A percentile compares a stretch with the other conserved stretches of the same genome.
phyloP scores from a whole-genome alignment of 2,888 invertebrate genomes.

The Ethmia dodecea region DNA sequence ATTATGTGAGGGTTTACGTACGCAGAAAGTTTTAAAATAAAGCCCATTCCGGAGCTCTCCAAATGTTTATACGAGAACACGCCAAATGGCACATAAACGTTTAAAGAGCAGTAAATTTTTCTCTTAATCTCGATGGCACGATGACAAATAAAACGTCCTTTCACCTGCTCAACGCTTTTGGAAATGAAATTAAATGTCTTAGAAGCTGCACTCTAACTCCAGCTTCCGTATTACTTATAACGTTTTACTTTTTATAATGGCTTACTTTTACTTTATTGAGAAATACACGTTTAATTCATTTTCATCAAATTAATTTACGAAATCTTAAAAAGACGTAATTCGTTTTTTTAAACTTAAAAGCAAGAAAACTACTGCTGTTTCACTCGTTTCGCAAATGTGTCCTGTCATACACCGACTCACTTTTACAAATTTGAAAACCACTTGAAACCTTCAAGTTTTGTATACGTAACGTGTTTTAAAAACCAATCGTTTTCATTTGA shows the following conservation, averaged over 20 bases:
- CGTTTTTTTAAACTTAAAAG: neutral
- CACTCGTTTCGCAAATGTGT: constrained; percentile 30
- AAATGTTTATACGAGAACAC: constrained; percentile 48
- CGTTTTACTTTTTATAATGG: too few relatives aligned
- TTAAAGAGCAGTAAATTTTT: constrained; percentile 58
- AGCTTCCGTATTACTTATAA: too few relatives aligned
- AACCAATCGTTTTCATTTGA: constrained; percentile 31
- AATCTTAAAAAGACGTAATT: too few relatives aligned
- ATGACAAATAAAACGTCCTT: constrained; percentile 60
- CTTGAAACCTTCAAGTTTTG: too few relatives aligned
- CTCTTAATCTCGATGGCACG: constrained; percentile 44
- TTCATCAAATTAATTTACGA: too few relatives aligned
- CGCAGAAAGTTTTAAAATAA: constrained; percentile 46
- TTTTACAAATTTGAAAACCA: too few relatives aligned
- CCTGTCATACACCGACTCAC: too few relatives aligned
- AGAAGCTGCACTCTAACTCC: neutral
- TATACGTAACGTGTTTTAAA: constrained; percentile 22
- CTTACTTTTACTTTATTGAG: too few relatives aligned
- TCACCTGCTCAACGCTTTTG: constrained; percentile 45
- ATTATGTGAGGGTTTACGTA: constrained; percentile 12
- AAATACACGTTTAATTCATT: too few relatives aligned
- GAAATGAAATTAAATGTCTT: constrained; percentile 16
- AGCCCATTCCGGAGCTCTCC: constrained; percentile 30
- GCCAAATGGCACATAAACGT: constrained; percentile 62
- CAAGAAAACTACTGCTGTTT: neutral